Percentiles rank a stretch among this genome's conserved stretches.
Evolutionary conservation across 2,797 vertebrate genomes (phyloP).

Genomic region (Dicrostonyx torquatus): DNA sequence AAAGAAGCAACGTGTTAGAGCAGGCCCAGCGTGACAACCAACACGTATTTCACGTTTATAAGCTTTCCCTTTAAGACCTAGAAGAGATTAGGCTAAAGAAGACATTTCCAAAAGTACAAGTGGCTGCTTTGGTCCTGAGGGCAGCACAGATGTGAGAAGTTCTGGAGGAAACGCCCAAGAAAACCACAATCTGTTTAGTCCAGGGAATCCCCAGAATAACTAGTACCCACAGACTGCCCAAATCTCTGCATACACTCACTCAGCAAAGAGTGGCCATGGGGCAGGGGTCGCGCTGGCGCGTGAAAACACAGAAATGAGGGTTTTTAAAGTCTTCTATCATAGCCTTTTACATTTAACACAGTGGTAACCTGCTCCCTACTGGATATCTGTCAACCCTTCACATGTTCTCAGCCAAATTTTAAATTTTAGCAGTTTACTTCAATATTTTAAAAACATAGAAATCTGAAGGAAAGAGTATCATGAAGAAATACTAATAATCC

Average conservation of each 20-base stretch:
- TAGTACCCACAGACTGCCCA: conserved; percentile 78
- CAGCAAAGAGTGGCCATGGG: neutral
- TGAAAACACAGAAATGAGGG: conserved; percentile 24
- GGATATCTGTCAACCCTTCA: conserved; percentile 1
- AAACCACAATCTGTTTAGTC: conserved; percentile 72
- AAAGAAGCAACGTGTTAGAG: conserved; percentile 82
- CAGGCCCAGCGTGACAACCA: conserved; percentile 85
- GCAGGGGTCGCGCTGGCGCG: neutral
- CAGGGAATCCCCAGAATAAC: conserved; percentile 84
- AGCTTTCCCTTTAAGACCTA: conserved; percentile 73
- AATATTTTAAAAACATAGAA: conserved; percentile 20
- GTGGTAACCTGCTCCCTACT: neutral
- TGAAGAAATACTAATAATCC: conserved; percentile 48
- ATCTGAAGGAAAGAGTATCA: conserved; percentile 6
- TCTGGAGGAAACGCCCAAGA: conserved; percentile 60
- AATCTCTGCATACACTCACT: conserved; percentile 6
- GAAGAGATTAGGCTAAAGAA: conserved; percentile 81
- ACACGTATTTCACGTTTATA: conserved; percentile 80
- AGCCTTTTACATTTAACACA: conserved; percentile 17
- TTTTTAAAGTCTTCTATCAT: neutral
- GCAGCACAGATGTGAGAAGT: conserved; percentile 84
- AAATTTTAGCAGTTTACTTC: neutral
- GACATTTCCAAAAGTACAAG: conserved; percentile 81
- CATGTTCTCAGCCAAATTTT: conserved; percentile 5
- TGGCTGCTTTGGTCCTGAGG: conserved; percentile 85